Base-by-base conservation (phyloP, 2,113 vertebrate species). In the Parus major region DNA sequence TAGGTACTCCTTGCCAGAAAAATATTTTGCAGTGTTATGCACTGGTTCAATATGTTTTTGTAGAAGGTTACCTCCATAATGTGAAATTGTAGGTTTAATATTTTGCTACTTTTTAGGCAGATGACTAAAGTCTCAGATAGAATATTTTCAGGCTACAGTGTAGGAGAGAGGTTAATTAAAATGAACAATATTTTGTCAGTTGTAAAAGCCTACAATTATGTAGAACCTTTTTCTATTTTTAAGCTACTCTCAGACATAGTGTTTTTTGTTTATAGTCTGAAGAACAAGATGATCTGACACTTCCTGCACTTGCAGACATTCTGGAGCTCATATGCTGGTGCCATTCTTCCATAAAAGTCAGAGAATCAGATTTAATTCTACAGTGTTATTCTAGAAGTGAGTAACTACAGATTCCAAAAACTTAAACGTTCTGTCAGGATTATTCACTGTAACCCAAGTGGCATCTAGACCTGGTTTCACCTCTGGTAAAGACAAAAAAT, bases 231-330 rank as follows among this genome's bases (percentile, higher is more conserved):
- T 73, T 77, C 56, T 88, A 92, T 95, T 91, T 96, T 89, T 95
- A 87, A 88, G 29, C 33, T 50, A 42, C 46, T 89, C 35, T 83
- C 85, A 96, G 86, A 88, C 84, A 61, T 82, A 61, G 41, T 53
- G 85, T 78, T 94, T 96, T 95, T 95, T 92, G 73, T 88, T 92
- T 92, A 85, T 81, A 85, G 73, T 95, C 82, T 89, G 84, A 90
- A 83, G 92, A 95, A 92, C 92, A 95, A 68, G 88, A 86, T 89
- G 91, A 95, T 85, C 88, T 78, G 96, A 91, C 68, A 72, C 50
- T 84, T 93, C 50, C 61, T 78, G 80, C 36, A 80, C 59, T 88
- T 95, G 72, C 77, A 93, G 81, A 89, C 18, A 0, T 91, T 86
- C 91, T 94, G 71, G 41, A 90, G 66, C 85, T 94, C 75, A 65